Base-by-base conservation (phyloP, 2,888 invertebrate species). In the Scaptomyza polygonia region DNA sequence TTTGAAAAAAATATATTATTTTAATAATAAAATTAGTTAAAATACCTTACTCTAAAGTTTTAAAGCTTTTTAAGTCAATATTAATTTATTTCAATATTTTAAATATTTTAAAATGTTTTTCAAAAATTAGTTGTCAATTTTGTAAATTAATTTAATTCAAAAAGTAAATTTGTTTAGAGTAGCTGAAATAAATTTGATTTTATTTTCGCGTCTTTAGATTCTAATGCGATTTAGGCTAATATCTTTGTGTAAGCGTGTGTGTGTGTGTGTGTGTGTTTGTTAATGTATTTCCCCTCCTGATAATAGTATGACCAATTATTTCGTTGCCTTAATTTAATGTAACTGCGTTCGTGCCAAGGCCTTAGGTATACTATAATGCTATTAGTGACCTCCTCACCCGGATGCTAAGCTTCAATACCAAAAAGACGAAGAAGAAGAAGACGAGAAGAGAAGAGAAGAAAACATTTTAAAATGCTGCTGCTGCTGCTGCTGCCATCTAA, bases 331-430 rank as follows among this genome's bases (percentile, higher is more conserved):
- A 63, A 72, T 64, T 72, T 68, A 68, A 68, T 52, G 68, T 42
- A 39, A 47, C 34, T 55, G 48, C 21, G 72, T 32, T 42, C 47
- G 34, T 55, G 62, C 45, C 25, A n/a, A 3, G 30, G 47, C 61
- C 61, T 54, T 51, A 57, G 62, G 56, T 52, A 49, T 75, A 39
- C 16, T 39, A 75, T 73, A 73, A 73, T 71, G 67, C 73, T 75
- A 73, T 73, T 75, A 73, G 75, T 71, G 75, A 75, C 58, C 75
- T 73, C 66, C 52, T 53, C 39, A 58, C 74, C 66, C 69, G 32
- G 18, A 39, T 42, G 25, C 34, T 29, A 43, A 61, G 62, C 77
- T 67, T 62, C 45, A 29, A 18, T 63, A 16, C 16, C 16, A 65
- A 63, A 44, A 54, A 63, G 42, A 48, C 21, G 32, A 42, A 63